Conservation (phyloP, 2,113 vertebrate species). For the Rhadina sibilatrix region DNA sequence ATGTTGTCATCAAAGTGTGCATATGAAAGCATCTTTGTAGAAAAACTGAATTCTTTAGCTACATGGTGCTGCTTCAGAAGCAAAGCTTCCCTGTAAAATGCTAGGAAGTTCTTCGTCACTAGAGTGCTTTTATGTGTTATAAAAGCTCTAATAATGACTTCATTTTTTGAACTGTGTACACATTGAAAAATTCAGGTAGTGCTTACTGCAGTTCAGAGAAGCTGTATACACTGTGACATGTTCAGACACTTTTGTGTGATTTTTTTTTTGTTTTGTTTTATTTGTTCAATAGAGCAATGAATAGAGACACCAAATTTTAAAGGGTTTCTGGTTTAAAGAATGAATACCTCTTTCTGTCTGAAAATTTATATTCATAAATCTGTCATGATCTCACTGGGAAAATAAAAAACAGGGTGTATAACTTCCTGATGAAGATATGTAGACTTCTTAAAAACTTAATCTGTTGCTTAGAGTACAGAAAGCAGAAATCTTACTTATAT, state of each 20-base stretch:
- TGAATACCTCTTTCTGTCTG: background rate
- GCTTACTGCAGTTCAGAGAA: background rate
- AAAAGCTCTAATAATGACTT: constrained; percentile 10
- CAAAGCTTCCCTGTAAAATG: background rate
- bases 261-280: background rate
- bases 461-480: background rate
- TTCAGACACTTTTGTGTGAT: background rate
- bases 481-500: background rate
- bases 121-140: constrained; percentile 13
- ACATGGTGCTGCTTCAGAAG: background rate
- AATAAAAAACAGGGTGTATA: background rate
- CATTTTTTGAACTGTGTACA: background rate
- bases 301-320: background rate
- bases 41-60: background rate
- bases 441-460: background rate
- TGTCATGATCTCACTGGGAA: background rate
- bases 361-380: background rate
- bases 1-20: background rate
- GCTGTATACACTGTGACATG: background rate
- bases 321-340: background rate
- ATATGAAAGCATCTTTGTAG: background rate
- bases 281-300: background rate
- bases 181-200: background rate
- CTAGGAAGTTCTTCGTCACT: background rate
- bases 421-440: background rate